A percentile compares a stretch with the other conserved stretches of the same genome.
These are phyloP conservation scores for Cremastinae sp. DNA, from an alignment of 2,888 invertebrate species.

Conservation along the genomic window DNA sequence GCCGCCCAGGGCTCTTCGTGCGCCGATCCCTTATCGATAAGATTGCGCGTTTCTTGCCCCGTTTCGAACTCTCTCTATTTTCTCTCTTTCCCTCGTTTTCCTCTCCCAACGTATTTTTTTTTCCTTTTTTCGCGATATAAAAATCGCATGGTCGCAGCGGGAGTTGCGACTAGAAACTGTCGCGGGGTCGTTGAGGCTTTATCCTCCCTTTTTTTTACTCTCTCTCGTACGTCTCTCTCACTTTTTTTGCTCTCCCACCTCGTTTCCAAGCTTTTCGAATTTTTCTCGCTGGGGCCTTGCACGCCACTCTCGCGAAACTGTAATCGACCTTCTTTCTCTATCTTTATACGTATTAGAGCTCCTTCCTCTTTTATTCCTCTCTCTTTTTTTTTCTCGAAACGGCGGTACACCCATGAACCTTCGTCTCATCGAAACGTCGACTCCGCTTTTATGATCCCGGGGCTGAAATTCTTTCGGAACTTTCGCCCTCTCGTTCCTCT, in stretches of 20 bases:
- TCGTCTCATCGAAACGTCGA: conserved; percentile 47
- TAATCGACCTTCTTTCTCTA: conserved; percentile 33
- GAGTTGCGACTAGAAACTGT: conserved; percentile 32
- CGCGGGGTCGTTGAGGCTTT: conserved; percentile 30
- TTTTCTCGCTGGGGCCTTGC: conserved; percentile 17
- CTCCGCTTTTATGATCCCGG: conserved; percentile 43
- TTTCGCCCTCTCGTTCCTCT: conserved; percentile 4
- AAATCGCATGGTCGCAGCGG: conserved; percentile 45
- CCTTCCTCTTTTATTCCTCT: no score
- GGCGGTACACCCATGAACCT: conserved; percentile 22
- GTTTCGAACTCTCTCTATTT: conserved; percentile 57
- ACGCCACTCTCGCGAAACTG: conserved; percentile 41
- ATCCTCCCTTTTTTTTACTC: conserved; percentile 13
- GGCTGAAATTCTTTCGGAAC: conserved; percentile 17
- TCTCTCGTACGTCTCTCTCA: background rate
- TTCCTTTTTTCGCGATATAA: conserved; percentile 57
- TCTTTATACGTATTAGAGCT: conserved; percentile 19
- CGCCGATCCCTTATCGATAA: conserved; percentile 57
- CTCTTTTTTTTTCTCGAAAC: conserved; percentile 46
- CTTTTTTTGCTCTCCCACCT: no score
- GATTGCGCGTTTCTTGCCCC: conserved; percentile 54
- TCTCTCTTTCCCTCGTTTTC: no score
- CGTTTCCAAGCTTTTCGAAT: no score
- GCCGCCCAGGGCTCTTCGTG: conserved; percentile 34
- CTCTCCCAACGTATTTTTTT: no score